Evolutionary conservation across 2,797 vertebrate species (phyloP).

Genomic region (Dromococcyx pavoninus): DNA sequence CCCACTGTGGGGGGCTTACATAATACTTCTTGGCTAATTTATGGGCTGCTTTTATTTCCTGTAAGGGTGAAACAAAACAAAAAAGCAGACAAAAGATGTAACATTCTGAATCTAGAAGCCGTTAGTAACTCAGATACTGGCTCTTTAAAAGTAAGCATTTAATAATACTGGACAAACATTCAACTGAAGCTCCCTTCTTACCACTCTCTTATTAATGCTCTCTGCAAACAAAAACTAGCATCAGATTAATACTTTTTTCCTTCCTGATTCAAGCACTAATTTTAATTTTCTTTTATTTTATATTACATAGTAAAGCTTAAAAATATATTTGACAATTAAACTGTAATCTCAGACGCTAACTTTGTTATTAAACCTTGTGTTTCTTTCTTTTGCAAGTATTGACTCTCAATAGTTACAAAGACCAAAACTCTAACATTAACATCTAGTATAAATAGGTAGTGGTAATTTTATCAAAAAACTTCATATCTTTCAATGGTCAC

Average conservation of each 20-base stretch:
- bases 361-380: not conserved
- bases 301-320: not conserved
- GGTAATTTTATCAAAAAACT: not conserved
- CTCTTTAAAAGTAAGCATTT: not conserved
- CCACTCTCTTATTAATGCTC: not conserved
- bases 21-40: slow-evolving; percentile 92
- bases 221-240: not conserved
- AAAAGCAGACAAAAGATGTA: not conserved
- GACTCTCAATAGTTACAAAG: not conserved
- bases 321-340: not conserved
- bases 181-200: not conserved
- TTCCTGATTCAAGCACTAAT: not conserved
- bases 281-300: not conserved
- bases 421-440: not conserved
- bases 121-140: not conserved
- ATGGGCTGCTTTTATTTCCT: slow-evolving; percentile 96
- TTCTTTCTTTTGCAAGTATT: not conserved
- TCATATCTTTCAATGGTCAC: not conserved
- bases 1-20: slow-evolving; percentile 88
- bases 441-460: not conserved
- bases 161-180: not conserved
- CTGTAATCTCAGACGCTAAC: not conserved
- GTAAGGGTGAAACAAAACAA: slow-evolving; percentile 50
- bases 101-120: not conserved
- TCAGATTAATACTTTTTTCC: not conserved